Evolutionary conservation across 2,113 vertebrate species (phyloP), one percentile per base, ranked within the genome.

Genomic region (human (Homo sapiens)): DNA sequence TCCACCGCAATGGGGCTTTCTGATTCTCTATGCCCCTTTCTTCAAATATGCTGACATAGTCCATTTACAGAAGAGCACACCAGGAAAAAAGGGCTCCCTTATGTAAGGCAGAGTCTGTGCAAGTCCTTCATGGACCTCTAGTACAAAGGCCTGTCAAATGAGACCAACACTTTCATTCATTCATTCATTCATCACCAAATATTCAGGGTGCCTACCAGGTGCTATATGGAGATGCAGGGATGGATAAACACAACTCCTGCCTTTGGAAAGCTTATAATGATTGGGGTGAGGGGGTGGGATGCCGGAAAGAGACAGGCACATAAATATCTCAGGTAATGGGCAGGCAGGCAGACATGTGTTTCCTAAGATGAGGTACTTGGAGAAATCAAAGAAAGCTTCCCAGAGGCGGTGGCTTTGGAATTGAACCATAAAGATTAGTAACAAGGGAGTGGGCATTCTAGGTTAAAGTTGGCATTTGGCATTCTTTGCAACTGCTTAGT

Each of bases 11-110:
- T 78, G 92, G 97, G 98, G 90, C 97, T 97, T 98, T 97, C 96
- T 79, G 96, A 98, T 97, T 98, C 79, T 98, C 97, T 98, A 95
- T 98, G 96, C 95, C 97, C 97, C 98, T 98, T 98, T 98, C 96
- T 98, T 98, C 97, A 97, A 96, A 98, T 97, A 98, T 97, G 97
- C 98, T 98, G 97, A 98, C 98, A 98, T 95, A 97, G 97, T 97
- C 98, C 97, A 98, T 98, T 98, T 98, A 97, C 97, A 98, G 97
- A 97, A 97, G 97, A 97, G 95, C 97, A 83, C 96, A 79, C 97
- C 97, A 97, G 97, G 97, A 97, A 97, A 97, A 98, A 98, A 98
- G 73, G 95, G 78, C 92, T 98, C 93, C 97, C 97, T 98, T 98
- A 98, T 98, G 95, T 97, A 98, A 98, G 98, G 84, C 96, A 97